Base-by-base conservation (phyloP, 2,888 invertebrate genomes). In the Diarsia rubi region DNA sequence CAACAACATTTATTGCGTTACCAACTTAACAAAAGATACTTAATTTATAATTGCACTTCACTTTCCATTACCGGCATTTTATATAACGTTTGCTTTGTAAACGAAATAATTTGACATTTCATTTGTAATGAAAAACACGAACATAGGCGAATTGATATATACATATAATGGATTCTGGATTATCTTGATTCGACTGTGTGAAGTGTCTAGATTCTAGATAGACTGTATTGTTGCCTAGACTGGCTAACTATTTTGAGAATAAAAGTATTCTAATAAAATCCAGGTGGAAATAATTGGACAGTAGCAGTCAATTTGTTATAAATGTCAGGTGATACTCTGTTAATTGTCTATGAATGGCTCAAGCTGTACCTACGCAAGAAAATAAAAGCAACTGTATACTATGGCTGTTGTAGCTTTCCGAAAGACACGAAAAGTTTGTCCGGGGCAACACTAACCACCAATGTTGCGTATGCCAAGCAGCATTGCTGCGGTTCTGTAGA, bases 21-120 rank as follows among this genome's bases (percentile, higher is more conserved):
- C 76, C 67, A 79, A 83, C 71, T 64, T 76, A 88, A 85, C 87
- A 87, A 87, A 87, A 85, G 87, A 80, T 81, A 87, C 73, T 87
- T 87, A 81, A 83, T 79, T 79, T 87, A 78, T 85, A 88, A 88
- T 87, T 87, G 77, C 79, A 80, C 64, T 75, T 78, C 76, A 89
- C 89, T 88, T 89, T 91, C 90, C 88, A 88, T 88, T 87, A 59
- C 75, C 74, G 77, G 81, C 79, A 78, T 87, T 85, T 88, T 88
- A 87, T 84, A 77, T 84, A 85, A 85, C 86, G 66, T 87, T 88
- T 83, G 73, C 85, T 74, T 84, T 87, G 79, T 78, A 82, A 73
- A 83, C 81, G 81, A 81, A 84, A 76, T 82, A 87, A 88, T 87
- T 87, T 83, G 81, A 79, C 75, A 82, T 68, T 86, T 78, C 52